These are phyloP conservation scores for Phoeniculus purpureus DNA, from an alignment of 2,797 vertebrate genomes.

Conservation along the genomic window DNA sequence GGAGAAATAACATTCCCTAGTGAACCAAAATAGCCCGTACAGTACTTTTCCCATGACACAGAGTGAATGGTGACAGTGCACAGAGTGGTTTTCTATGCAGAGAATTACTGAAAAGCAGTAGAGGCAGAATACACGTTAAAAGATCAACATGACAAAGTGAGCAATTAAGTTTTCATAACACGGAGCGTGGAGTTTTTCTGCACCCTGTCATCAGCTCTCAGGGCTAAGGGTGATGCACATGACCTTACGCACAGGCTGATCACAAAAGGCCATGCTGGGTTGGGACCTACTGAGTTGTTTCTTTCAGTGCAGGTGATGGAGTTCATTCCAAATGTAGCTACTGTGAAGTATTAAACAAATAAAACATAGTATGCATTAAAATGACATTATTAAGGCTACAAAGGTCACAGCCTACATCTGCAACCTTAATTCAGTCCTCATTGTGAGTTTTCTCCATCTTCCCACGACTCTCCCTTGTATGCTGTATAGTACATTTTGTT, in stretches of 20 bases:
- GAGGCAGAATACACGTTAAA: neutral
- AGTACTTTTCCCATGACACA: neutral
- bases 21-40: constrained; percentile 8
- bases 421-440: neutral
- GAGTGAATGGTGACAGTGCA: constrained; percentile 16
- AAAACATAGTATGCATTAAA: constrained; percentile 38
- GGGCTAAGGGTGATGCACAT: neutral
- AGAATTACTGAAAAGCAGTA: constrained; percentile 2
- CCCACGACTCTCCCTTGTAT: neutral
- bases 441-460: neutral
- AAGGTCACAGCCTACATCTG: neutral
- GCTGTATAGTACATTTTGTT: neutral
- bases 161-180: constrained; percentile 27
- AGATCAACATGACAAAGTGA: constrained; percentile 47
- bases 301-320: constrained; percentile 44
- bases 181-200: constrained; percentile 5
- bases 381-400: constrained; percentile 16
- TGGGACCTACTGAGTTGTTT: neutral
- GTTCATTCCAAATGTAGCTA: constrained; percentile 54
- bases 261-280: constrained; percentile 7
- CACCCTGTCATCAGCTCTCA: constrained; percentile 17
- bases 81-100: constrained; percentile 1
- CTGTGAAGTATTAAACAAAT: constrained; percentile 43
- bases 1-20: neutral
- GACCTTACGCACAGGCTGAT: constrained; percentile 3